Percentiles rank a stretch among this genome's conserved stretches.
Evolutionary conservation across 2,113 vertebrate genomes (phyloP).

Genomic region (Zosterops lateralis): DNA sequence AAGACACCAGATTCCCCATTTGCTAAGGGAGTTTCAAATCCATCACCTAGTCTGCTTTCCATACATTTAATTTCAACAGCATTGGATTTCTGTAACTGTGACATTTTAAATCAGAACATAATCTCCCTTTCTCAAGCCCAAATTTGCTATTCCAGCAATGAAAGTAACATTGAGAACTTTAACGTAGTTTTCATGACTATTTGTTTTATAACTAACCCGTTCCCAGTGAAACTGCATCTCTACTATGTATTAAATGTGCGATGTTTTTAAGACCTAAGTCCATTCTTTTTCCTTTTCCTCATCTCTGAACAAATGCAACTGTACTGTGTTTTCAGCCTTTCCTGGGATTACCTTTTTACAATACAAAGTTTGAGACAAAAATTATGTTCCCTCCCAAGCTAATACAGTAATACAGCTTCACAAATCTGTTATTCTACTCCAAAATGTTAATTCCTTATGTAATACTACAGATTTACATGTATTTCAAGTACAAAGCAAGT

Average conservation of each 20-base stretch:
- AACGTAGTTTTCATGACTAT: fast-evolving
- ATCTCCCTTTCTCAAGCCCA: neutral
- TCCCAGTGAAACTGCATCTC: neutral
- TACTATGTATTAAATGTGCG: neutral
- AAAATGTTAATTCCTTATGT: neutral
- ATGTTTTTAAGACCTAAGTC: neutral
- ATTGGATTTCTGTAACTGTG: neutral
- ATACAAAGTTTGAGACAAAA: neutral
- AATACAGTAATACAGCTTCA: neutral
- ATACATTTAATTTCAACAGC: neutral
- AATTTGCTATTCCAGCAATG: neutral
- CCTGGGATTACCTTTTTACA: neutral
- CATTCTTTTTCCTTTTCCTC: neutral
- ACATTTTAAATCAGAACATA: neutral
- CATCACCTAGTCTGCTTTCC: neutral
- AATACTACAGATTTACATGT: neutral
- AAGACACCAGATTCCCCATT: neutral
- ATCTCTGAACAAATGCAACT: neutral
- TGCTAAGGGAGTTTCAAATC: neutral
- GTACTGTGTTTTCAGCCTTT: neutral
- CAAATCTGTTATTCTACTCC: neutral
- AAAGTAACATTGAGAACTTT: neutral
- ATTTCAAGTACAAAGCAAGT: neutral
- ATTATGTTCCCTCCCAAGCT: neutral
- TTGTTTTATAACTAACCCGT: neutral